Evolutionary conservation across 2,888 invertebrate genomes (phyloP).

Genomic region (Hydroisotoma schaefferi): DNA sequence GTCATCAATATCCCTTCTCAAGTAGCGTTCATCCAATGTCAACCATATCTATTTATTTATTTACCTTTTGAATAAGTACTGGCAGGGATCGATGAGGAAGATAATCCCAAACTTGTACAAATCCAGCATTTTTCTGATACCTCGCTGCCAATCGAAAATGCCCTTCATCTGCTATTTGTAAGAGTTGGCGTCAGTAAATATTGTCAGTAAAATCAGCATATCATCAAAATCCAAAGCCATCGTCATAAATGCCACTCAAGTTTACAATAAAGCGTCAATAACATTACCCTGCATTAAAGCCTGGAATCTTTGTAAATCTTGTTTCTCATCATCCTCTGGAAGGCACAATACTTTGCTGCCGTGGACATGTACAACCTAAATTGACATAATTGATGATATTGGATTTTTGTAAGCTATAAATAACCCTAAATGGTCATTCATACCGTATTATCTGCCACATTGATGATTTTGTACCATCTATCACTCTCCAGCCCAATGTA

Average conservation of each 20-base stretch:
- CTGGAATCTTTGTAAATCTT: conserved; percentile 4
- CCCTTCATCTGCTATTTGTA: conserved; percentile 2
- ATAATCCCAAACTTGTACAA: not conserved
- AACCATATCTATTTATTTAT: too few species aligned
- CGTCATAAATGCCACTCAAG: too few species aligned
- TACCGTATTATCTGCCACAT: conserved; percentile 9
- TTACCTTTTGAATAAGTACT: conserved; percentile 2
- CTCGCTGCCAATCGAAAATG: not conserved
- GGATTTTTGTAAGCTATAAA: not conserved
- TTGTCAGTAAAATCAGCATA: too few species aligned
- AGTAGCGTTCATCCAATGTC: too few species aligned
- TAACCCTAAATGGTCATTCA: not conserved
- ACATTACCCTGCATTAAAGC: not conserved
- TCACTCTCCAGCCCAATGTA: conserved; percentile 1
- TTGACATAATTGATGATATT: too few species aligned
- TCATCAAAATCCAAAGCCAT: too few species aligned
- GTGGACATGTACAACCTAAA: conserved; percentile 1
- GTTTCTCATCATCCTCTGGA: not conserved
- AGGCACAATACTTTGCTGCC: conserved; percentile 1
- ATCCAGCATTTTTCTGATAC: not conserved
- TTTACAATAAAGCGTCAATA: too few species aligned
- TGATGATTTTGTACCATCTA: conserved; percentile 4
- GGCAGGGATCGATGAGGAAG: conserved; percentile 7
- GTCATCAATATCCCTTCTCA: too few species aligned
- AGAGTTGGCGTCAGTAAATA: too few species aligned